A percentile compares a stretch with the other conserved stretches of the same genome.
Conservation (phyloP, 2,113 vertebrate genomes). For the Scopus umbretta region DNA sequence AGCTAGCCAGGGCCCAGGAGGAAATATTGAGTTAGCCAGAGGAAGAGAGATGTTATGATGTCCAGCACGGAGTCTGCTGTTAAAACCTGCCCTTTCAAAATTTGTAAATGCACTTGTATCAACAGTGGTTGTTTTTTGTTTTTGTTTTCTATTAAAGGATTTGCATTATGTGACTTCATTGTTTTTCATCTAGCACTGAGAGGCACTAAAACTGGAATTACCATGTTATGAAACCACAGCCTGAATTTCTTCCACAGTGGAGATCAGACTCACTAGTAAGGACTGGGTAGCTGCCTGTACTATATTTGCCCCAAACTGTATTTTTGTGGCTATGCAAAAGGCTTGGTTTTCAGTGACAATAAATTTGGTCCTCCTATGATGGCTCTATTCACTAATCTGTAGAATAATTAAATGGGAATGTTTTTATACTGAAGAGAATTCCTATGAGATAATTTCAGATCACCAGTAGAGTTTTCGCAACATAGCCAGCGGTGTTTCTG, state of each 20-base stretch:
- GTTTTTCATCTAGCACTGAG: not conserved
- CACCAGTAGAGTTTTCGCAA: not conserved
- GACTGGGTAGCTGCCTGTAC: not conserved
- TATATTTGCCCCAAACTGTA: not conserved
- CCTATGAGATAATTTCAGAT: not conserved
- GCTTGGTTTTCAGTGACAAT: not conserved
- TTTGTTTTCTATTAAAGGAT: not conserved
- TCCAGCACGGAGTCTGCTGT: not conserved
- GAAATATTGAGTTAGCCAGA: not conserved
- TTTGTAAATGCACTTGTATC: not conserved
- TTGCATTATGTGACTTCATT: not conserved
- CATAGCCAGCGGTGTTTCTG: fast-evolving
- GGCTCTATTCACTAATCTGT: not conserved
- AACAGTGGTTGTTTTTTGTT: not conserved
- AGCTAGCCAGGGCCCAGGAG: not conserved
- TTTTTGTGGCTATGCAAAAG: not conserved
- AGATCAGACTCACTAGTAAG: not conserved
- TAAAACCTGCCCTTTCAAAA: not conserved
- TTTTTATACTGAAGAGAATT: not conserved
- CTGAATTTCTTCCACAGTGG: not conserved
- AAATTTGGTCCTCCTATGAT: not conserved
- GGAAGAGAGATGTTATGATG: not conserved
- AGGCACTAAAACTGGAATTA: not conserved
- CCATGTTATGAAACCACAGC: not conserved
- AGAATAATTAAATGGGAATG: not conserved